Percentiles rank a stretch among this genome's conserved stretches.
Conservation (phyloP, 2,797 vertebrate species). For the Tragelaphus eurycerus region DNA sequence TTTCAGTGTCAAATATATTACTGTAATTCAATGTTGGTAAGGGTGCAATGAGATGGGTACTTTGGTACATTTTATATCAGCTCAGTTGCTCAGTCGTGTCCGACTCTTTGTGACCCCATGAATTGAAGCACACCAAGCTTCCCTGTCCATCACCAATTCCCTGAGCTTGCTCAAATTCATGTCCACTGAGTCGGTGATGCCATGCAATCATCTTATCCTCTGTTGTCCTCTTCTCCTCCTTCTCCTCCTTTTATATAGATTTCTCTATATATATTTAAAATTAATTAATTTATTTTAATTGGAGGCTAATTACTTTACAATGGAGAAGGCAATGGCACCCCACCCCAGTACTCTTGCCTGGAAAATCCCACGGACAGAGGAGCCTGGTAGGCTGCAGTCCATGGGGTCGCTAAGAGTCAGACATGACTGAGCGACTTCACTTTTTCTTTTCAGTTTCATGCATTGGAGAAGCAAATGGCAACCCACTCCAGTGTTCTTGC, state of each 20-base stretch:
- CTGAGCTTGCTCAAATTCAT: background rate
- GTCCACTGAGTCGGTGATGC: fast-evolving
- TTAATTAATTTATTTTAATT: background rate
- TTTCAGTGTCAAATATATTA: background rate
- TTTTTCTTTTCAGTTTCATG: no score
- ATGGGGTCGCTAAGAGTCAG: no score
- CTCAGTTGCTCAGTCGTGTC: background rate
- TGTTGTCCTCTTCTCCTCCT: background rate
- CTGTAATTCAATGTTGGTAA: background rate
- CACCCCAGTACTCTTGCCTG: no score
- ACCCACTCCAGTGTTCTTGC: no score
- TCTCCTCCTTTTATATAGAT: background rate
- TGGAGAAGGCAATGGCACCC: no score
- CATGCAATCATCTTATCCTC: background rate
- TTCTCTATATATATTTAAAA: background rate
- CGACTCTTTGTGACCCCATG: background rate
- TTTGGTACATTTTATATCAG: background rate
- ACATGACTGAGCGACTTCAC: no score
- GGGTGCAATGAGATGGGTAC: background rate
- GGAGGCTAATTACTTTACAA: background rate
- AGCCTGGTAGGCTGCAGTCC: no score
- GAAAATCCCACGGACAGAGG: no score
- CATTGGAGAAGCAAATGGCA: no score
- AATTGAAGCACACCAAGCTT: background rate
- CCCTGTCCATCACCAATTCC: background rate